Percentiles rank a stretch among this genome's conserved stretches.
phyloP scores from a whole-genome alignment of 2,113 vertebrate genomes.

The Carlito syrichta region DNA sequence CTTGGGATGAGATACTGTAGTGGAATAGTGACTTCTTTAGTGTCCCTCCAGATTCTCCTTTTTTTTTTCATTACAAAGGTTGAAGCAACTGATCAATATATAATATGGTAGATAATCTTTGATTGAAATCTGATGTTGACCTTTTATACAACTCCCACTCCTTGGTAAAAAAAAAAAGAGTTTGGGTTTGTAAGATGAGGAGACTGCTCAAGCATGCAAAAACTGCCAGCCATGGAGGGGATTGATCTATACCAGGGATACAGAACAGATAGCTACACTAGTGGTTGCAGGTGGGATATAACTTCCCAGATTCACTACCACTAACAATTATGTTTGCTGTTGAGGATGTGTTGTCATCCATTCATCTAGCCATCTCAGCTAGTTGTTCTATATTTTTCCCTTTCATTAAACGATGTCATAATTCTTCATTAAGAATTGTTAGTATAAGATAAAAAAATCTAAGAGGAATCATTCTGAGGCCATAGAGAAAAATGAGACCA shows the following conservation, averaged over 20 bases:
- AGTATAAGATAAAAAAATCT: not conserved
- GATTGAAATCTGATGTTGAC: not conserved
- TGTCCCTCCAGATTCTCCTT: not conserved
- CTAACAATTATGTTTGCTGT: not conserved
- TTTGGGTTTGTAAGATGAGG: not conserved
- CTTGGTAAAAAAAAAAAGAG: not conserved
- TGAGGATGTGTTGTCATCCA: not conserved
- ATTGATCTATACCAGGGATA: not conserved
- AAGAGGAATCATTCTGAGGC: not conserved
- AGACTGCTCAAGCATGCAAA: not conserved
- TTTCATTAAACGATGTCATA: conserved; percentile 16
- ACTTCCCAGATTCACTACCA: not conserved
- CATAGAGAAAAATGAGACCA: not conserved
- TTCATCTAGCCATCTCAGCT: not conserved
- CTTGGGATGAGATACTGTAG: not conserved
- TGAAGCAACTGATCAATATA: not conserved
- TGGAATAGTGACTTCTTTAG: not conserved
- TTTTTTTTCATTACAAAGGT: not conserved
- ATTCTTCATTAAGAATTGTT: not conserved
- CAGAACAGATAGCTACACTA: not conserved
- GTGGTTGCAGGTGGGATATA: not conserved
- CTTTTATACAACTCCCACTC: not conserved
- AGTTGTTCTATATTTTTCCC: not conserved
- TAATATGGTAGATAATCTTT: not conserved
- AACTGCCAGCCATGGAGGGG: not conserved